Evolutionary conservation across 2,888 invertebrate species (phyloP).

Genomic region (Globia sparganii): DNA sequence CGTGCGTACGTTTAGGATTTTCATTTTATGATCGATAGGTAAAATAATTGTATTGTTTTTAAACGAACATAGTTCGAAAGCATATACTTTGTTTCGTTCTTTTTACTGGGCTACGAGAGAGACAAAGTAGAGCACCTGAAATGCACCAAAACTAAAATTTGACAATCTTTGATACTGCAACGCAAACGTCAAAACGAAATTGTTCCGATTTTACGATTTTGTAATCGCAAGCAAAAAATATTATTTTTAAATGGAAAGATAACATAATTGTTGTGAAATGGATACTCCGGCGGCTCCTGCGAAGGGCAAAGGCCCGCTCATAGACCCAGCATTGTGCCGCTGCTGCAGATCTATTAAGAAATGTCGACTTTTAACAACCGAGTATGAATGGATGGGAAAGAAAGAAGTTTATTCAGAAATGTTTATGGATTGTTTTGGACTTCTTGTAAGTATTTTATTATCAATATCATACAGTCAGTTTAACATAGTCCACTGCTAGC

Average conservation of each 20-base stretch:
- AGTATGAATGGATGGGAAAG: conserved; percentile 82
- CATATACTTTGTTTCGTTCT: neutral
- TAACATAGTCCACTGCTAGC: neutral
- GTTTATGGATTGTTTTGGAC: conserved; percentile 87
- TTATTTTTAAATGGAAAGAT: conserved; percentile 62
- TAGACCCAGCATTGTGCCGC: conserved; percentile 84
- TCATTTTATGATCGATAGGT: too few relatives aligned
- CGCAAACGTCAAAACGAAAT: conserved; percentile 42
- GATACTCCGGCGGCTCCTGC: conserved; percentile 59
- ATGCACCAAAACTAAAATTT: conserved; percentile 17
- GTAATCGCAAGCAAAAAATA: conserved; percentile 24
- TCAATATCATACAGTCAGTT: neutral
- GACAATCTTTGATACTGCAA: neutral
- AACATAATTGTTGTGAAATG: conserved; percentile 67
- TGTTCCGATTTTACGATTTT: conserved; percentile 47
- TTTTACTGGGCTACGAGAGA: neutral
- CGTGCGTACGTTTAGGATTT: too few relatives aligned
- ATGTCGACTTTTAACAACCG: conserved; percentile 82
- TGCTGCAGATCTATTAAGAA: conserved; percentile 86
- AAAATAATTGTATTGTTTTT: neutral
- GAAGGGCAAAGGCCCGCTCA: conserved; percentile 79
- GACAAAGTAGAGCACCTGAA: neutral
- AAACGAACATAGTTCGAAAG: neutral
- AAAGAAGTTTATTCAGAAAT: conserved; percentile 86
- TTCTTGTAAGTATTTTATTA: conserved; percentile 78